A percentile compares a stretch with the other conserved stretches of the same genome.
These are phyloP conservation scores for Pardosa pseudoannulata DNA, from an alignment of 2,888 invertebrate genomes.

Conservation along the genomic window DNA sequence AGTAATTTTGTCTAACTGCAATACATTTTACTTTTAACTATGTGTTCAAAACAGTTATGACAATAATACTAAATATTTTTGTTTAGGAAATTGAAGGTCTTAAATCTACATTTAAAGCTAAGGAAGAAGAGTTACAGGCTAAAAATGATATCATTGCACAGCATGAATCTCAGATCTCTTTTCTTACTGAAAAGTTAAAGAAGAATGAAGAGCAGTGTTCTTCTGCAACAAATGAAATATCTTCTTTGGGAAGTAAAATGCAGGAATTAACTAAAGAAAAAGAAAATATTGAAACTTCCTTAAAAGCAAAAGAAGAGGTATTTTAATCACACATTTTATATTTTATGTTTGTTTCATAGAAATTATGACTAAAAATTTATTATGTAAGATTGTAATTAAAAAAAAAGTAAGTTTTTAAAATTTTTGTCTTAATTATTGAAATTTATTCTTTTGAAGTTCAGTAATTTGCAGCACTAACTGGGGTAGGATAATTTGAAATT, in stretches of 20 bases:
- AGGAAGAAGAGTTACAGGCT: constrained; percentile 14
- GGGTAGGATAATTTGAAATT: too few relatives aligned
- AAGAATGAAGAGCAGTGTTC: constrained; percentile 30
- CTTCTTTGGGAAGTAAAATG: neutral
- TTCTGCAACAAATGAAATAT: constrained; percentile 18
- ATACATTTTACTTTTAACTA: too few relatives aligned
- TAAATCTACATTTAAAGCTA: neutral
- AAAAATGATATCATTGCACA: constrained; percentile 12
- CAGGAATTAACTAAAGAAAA: constrained; percentile 26
- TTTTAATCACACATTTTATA: neutral
- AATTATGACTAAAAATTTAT: too few relatives aligned
- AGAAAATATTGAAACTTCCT: neutral
- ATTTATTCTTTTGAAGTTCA: too few relatives aligned
- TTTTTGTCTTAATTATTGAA: too few relatives aligned
- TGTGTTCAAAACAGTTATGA: too few relatives aligned
- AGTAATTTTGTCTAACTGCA: too few relatives aligned
- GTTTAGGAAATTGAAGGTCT: neutral
- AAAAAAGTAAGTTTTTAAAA: too few relatives aligned
- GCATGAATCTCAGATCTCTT: constrained; percentile 30
- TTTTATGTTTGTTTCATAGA: too few relatives aligned
- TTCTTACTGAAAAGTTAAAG: constrained; percentile 11
- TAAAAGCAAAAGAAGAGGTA: constrained; percentile 47
- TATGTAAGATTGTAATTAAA: too few relatives aligned
- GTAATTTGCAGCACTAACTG: too few relatives aligned
- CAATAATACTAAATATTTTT: too few relatives aligned